Evolutionary conservation across 2,797 vertebrate species (phyloP).

Genomic region (Platyrinchus mystaceus): DNA sequence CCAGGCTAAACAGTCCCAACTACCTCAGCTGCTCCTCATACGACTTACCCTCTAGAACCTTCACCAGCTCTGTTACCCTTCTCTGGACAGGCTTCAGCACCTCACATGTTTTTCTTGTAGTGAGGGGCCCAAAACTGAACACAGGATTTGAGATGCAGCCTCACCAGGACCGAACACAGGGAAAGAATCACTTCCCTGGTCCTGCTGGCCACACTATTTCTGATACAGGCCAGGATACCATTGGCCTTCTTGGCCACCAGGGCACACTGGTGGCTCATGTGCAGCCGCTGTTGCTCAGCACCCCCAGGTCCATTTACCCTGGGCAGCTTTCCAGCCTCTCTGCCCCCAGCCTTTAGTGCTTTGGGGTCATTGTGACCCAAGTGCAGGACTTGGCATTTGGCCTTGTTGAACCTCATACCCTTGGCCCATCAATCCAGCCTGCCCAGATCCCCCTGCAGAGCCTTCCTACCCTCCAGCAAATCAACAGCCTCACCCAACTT

Average conservation of each 20-base stretch:
- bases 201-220: neutral
- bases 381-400: neutral
- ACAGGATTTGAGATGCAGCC: rapidly evolving
- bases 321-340: neutral
- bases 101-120: neutral
- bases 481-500: neutral
- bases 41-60: neutral
- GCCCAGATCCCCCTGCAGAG: neutral
- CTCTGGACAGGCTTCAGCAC: neutral
- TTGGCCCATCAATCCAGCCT: neutral
- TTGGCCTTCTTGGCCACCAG: neutral
- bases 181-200: too few species aligned
- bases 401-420: neutral
- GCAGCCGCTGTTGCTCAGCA: neutral
- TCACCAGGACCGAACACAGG: rapidly evolving
- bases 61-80: neutral
- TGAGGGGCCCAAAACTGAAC: neutral
- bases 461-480: neutral
- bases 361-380: rapidly evolving
- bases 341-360: neutral
- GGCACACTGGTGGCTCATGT: rapidly evolving
- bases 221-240: neutral
- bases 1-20: neutral
- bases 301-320: rapidly evolving
- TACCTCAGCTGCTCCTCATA: neutral